These are phyloP conservation scores for Muntiacus muntjak DNA, from an alignment of 2,113 vertebrate genomes.

Conservation along the genomic window DNA sequence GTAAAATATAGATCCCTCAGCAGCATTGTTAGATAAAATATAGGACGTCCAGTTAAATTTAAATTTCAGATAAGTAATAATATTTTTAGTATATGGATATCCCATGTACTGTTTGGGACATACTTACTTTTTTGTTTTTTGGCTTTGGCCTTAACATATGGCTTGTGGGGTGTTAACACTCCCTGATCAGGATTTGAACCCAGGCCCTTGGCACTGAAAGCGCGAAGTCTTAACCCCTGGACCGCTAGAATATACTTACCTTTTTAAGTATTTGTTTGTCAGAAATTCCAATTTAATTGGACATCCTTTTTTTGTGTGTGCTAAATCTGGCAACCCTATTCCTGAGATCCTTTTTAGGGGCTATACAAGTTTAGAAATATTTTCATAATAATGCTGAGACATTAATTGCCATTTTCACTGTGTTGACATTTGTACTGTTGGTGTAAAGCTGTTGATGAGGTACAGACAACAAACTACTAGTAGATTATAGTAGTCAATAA, in stretches of 20 bases:
- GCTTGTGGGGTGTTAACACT: not conserved
- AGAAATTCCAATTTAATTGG: conserved; percentile 24
- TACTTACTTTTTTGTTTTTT: conserved; percentile 18
- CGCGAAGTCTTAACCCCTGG: not conserved
- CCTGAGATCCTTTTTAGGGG: not conserved
- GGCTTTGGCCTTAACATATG: not conserved
- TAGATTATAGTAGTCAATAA: not conserved
- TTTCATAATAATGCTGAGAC: conserved; percentile 18
- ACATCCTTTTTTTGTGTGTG: not conserved
- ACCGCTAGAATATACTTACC: not conserved
- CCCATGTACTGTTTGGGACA: not conserved
- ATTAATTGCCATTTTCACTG: conserved; percentile 21
- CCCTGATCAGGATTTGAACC: not conserved
- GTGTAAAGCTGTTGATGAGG: not conserved
- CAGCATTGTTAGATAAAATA: no score
- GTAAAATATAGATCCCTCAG: no score
- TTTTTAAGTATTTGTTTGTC: conserved; percentile 3
- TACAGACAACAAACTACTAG: not conserved
- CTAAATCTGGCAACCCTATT: not conserved
- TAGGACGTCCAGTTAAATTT: no score
- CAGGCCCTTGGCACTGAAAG: not conserved
- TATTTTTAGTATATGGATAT: not conserved
- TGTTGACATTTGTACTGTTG: not conserved
- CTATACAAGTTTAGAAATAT: not conserved
- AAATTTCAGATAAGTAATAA: not conserved